Conservation (phyloP, 2,888 invertebrate species). For the Teleogryllus oceanicus region DNA sequence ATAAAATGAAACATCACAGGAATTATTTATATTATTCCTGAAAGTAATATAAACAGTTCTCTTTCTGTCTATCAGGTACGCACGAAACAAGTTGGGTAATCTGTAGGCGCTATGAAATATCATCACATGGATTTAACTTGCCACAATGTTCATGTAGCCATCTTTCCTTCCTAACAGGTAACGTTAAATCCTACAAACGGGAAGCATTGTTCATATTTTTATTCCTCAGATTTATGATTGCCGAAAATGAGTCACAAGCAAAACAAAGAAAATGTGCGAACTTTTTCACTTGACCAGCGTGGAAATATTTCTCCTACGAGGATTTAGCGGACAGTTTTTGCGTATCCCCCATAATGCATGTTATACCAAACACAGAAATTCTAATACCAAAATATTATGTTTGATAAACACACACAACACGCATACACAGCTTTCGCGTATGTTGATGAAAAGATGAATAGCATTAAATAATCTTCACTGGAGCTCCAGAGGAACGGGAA, state of each 20-base stretch:
- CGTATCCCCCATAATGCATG: background rate
- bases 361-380: background rate
- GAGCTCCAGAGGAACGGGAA: background rate
- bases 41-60: too few relatives aligned
- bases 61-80: background rate
- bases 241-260: background rate
- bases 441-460: conserved; percentile 18
- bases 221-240: conserved; percentile 6
- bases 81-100: background rate
- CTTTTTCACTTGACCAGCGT: background rate
- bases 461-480: background rate
- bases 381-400: conserved; percentile 10
- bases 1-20: too few relatives aligned
- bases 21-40: too few relatives aligned
- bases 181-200: background rate
- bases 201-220: background rate
- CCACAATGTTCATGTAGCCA: conserved; percentile 5
- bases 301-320: background rate
- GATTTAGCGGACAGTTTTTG: background rate
- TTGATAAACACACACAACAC: background rate
- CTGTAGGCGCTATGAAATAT: background rate
- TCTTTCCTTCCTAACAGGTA: background rate
- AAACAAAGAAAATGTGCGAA: background rate
- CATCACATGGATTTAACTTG: background rate
- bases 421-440: background rate